phyloP scores from a whole-genome alignment of 1,140 invertebrate species.

The Aphaenogaster ashmeadi region DNA sequence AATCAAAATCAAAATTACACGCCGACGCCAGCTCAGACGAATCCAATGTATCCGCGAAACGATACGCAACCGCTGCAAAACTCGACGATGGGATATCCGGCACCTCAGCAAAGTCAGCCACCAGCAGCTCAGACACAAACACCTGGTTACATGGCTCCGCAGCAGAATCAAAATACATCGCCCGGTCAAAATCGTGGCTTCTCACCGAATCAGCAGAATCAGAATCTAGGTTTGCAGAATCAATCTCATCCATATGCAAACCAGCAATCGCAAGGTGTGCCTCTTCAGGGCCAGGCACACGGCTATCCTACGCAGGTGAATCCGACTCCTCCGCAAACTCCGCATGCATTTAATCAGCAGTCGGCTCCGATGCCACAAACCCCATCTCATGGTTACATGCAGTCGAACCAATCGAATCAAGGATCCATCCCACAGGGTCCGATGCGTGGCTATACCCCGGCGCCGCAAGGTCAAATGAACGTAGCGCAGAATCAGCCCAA shows the following conservation, averaged over 20 bases:
- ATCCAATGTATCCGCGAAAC: conserved; percentile 73
- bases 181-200: conserved; percentile 70
- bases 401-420: conserved; percentile 70
- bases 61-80: conserved; percentile 78
- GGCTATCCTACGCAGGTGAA: conserved; percentile 72
- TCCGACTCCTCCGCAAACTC: conserved; percentile 64
- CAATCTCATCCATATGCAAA: conserved; percentile 71
- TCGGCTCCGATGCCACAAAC: conserved; percentile 64
- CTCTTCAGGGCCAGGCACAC: conserved; percentile 68
- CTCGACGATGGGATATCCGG: conserved; percentile 74
- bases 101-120: conserved; percentile 73
- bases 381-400: conserved; percentile 71
- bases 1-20: conserved; percentile 80
- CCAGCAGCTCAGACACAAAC: conserved; percentile 64
- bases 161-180: conserved; percentile 68
- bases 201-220: conserved; percentile 77
- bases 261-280: conserved; percentile 70
- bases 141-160: conserved; percentile 68
- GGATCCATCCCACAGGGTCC: conserved; percentile 67
- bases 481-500: conserved; percentile 61
- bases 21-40: conserved; percentile 65
- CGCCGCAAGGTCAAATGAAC: conserved; percentile 69
- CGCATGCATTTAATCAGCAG: conserved; percentile 77
- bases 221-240: conserved; percentile 74
- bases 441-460: conserved; percentile 74